Percentiles rank a stretch among this genome's conserved stretches.
These are phyloP conservation scores for Orius laevigatus DNA, from an alignment of 1,140 invertebrate species.

Conservation along the genomic window DNA sequence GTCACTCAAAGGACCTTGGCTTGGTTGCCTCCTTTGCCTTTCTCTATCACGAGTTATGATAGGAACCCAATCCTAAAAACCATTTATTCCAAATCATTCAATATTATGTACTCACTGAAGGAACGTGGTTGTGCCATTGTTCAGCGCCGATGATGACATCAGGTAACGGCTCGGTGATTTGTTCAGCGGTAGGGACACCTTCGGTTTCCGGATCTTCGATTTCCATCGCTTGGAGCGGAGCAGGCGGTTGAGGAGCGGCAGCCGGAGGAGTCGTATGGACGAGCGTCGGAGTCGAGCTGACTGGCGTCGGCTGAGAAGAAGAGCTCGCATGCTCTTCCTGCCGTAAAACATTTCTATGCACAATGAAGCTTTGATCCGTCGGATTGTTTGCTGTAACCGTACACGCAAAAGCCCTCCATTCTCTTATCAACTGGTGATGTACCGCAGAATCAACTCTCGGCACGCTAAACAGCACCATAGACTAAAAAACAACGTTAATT, in stretches of 20 bases:
- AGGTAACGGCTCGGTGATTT: constrained; percentile 27
- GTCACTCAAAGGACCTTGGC: constrained; percentile 50
- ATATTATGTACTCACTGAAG: too few relatives aligned
- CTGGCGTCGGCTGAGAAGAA: constrained; percentile 1
- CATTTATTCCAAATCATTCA: too few relatives aligned
- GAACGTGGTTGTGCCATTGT: constrained; percentile 26
- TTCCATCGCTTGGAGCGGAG: constrained; percentile 26
- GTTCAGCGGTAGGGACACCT: constrained; percentile 6
- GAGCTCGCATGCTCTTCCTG: not conserved
- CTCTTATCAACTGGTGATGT: too few relatives aligned
- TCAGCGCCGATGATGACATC: constrained; percentile 32
- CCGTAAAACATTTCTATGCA: too few relatives aligned
- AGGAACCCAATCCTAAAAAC: constrained; percentile 63
- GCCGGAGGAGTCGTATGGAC: not conserved
- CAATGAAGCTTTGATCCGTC: too few relatives aligned
- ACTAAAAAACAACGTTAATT: constrained; percentile 18
- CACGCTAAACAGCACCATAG: not conserved
- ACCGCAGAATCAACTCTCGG: too few relatives aligned
- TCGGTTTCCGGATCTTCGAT: constrained; percentile 20
- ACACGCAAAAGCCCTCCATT: too few relatives aligned
- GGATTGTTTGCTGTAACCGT: too few relatives aligned
- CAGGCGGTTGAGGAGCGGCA: not conserved
- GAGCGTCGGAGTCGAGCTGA: too few relatives aligned
- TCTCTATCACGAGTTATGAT: constrained; percentile 57
- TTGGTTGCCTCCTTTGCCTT: constrained; percentile 39